These are phyloP conservation scores for Corydoras maculifer DNA, from an alignment of 2,113 vertebrate genomes.

Conservation along the genomic window DNA sequence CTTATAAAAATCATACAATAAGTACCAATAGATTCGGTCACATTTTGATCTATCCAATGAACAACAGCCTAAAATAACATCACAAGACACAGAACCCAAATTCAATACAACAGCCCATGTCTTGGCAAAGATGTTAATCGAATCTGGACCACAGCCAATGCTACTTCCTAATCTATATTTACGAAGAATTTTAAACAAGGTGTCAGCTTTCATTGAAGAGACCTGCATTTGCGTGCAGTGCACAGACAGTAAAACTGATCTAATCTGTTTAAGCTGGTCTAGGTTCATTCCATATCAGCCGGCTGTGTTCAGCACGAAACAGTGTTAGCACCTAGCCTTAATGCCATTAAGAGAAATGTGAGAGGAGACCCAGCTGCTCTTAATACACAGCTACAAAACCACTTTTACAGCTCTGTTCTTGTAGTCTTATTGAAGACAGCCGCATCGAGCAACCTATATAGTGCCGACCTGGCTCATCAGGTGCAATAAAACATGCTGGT, in stretches of 20 bases:
- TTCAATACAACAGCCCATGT: neutral
- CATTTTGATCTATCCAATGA: neutral
- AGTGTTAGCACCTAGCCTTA: constrained; percentile 25
- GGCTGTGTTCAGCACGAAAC: constrained; percentile 37
- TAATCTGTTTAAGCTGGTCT: constrained; percentile 29
- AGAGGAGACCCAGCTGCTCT: constrained; percentile 38
- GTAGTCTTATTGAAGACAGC: neutral
- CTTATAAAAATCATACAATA: neutral
- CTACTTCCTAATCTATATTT: neutral
- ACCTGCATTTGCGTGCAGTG: neutral
- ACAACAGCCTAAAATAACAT: neutral
- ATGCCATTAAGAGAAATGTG: constrained; percentile 41
- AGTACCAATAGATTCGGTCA: too few relatives aligned
- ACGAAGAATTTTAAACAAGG: constrained; percentile 11
- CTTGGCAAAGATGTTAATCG: neutral
- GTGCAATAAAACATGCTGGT: constrained; percentile 39
- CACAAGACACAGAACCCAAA: neutral
- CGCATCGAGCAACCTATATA: neutral
- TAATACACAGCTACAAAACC: constrained; percentile 25
- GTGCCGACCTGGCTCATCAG: constrained; percentile 24
- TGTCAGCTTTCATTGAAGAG: neutral
- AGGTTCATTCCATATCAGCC: constrained; percentile 32
- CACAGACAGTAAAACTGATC: constrained; percentile 13
- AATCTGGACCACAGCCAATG: neutral
- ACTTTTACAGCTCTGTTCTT: constrained; percentile 14